phyloP scores from a whole-genome alignment of 2,888 invertebrate species.

The Baronia brevicornis region DNA sequence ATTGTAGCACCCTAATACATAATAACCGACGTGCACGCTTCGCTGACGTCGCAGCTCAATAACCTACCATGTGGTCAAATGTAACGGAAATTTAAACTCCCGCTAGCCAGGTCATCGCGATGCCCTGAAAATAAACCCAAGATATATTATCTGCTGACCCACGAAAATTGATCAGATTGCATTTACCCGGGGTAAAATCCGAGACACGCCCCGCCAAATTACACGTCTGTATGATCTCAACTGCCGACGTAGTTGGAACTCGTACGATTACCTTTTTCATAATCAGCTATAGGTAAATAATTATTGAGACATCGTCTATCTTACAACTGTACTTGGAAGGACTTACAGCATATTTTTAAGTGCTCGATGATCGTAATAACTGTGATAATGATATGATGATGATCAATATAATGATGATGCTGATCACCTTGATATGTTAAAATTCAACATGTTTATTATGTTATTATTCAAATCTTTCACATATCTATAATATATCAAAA shows the following conservation, averaged over 20 bases:
- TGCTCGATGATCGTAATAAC: no score
- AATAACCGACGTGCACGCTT: constrained; percentile 23
- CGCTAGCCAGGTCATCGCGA: constrained; percentile 47
- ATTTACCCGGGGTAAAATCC: constrained; percentile 24
- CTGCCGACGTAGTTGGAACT: constrained; percentile 3
- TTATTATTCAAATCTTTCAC: no score
- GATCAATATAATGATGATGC: no score
- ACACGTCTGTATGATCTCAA: constrained; percentile 12
- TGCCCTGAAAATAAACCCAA: constrained; percentile 39
- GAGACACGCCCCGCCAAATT: constrained; percentile 15
- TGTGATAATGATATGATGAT: no score
- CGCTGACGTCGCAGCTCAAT: constrained; percentile 27
- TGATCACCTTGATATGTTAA: no score
- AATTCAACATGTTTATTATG: constrained; percentile 14
- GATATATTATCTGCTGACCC: constrained; percentile 47
- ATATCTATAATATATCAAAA: no score
- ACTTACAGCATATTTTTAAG: no score
- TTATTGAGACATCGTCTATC: no score
- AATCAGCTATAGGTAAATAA: no score
- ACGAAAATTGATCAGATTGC: constrained; percentile 51
- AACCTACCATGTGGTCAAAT: constrained; percentile 27
- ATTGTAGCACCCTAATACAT: constrained; percentile 22
- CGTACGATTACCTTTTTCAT: no score
- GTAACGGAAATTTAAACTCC: constrained; percentile 45
- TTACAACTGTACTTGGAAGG: no score